phyloP scores from a whole-genome alignment of 2,888 invertebrate species.

The Malachius bipustulatus region DNA sequence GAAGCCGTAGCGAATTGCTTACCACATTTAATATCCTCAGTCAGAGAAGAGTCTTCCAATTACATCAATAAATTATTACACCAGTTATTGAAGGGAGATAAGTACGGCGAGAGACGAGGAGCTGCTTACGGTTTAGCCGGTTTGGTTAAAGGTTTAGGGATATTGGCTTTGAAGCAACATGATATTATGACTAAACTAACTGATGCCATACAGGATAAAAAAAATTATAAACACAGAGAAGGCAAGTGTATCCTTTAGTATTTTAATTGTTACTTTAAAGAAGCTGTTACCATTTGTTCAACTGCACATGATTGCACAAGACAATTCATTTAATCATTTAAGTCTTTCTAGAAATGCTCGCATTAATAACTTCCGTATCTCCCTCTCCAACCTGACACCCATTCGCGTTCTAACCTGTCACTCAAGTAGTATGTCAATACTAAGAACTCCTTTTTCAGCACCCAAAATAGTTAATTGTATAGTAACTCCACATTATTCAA shows the following conservation, averaged over 20 bases:
- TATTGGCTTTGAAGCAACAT: slow-evolving; percentile 84
- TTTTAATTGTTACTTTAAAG: no score
- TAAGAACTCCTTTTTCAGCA: no score
- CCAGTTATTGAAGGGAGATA: slow-evolving; percentile 79
- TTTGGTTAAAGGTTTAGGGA: slow-evolving; percentile 92
- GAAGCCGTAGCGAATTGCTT: slow-evolving; percentile 95
- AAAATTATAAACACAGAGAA: slow-evolving; percentile 87
- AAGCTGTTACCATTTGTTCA: no score
- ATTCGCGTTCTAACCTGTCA: no score
- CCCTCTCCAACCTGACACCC: no score
- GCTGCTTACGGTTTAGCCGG: slow-evolving; percentile 98
- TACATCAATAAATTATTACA: slow-evolving; percentile 80
- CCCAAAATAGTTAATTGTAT: no score
- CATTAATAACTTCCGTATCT: no score
- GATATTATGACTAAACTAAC: slow-evolving; percentile 92
- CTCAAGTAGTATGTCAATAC: no score
- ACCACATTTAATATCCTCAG: slow-evolving; percentile 83
- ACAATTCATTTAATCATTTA: no score
- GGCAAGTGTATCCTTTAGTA: slow-evolving; percentile 49
- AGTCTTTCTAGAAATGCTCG: no score
- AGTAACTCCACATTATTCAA: no score
- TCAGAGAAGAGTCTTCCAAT: slow-evolving; percentile 81
- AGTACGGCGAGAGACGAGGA: slow-evolving; percentile 86
- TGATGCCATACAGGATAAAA: slow-evolving; percentile 91
- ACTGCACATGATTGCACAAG: no score